Conservation (phyloP, 1,140 invertebrate species). For the Onthophagus taurus region DNA sequence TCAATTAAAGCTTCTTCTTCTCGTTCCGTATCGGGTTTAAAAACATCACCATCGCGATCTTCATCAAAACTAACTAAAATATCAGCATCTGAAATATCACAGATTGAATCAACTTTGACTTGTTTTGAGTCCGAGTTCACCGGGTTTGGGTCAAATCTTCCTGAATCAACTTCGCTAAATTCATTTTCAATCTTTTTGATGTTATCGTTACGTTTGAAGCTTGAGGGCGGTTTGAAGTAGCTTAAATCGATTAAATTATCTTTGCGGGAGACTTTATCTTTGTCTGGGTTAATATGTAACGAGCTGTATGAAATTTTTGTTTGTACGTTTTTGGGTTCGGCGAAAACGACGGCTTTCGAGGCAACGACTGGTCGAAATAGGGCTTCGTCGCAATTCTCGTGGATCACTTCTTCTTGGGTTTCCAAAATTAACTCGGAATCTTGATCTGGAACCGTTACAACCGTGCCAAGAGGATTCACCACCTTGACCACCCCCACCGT, state of each 20-base stretch:
- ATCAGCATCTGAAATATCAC: slow-evolving; percentile 14
- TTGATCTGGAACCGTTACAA: slow-evolving; percentile 49
- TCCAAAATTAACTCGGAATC: slow-evolving; percentile 42
- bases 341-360: slow-evolving; percentile 22
- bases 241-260: no score
- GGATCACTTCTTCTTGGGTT: slow-evolving; percentile 41
- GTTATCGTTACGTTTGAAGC: not conserved
- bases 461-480: slow-evolving; percentile 62
- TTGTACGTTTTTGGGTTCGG: slow-evolving; percentile 16
- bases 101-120: slow-evolving; percentile 8
- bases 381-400: slow-evolving; percentile 53
- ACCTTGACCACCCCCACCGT: slow-evolving; percentile 49
- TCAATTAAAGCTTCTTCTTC: no score
- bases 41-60: no score
- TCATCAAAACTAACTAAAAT: no score
- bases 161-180: slow-evolving; percentile 5
- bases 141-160: not conserved
- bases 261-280: no score
- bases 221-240: not conserved
- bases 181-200: not conserved
- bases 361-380: slow-evolving; percentile 50
- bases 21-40: no score
- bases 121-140: not conserved
- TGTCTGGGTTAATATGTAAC: slow-evolving; percentile 9
- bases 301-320: slow-evolving; percentile 13